Base-by-base conservation (phyloP, 1,140 invertebrate species). In the Phortica variegata region DNA sequence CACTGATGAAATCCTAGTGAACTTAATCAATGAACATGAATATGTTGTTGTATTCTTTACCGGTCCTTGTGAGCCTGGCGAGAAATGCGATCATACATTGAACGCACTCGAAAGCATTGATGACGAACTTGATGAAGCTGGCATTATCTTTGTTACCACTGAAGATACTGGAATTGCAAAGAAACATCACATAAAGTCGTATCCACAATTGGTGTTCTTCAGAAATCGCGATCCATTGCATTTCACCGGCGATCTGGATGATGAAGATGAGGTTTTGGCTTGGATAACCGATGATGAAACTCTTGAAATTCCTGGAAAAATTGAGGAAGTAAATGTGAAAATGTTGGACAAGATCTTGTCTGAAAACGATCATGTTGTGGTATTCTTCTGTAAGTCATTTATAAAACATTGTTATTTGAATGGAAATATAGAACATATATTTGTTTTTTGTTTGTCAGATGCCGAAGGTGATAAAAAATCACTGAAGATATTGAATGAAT, bases 31-130 rank as follows among this genome's bases (percentile, higher is more conserved):
- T 54, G 89, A 93, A 61, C 89, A 94, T 66, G 91, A 94, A 83
- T 95, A 95, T 75, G 91, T 96, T 12, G 91, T 93, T 16, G 92
- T 94, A 16, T 93, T 93, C 69, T 95, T 95, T 77, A 95, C 91
- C 77, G 90, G 91, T 20, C 86, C 86, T 39, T 95, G 91, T 65
- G 89, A 93, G 58, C 88, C 91, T 49, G 90, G 89, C 9, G 86
- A 93, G 61, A 80, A 88, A 60, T 95, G 91, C 60, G 89, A 92
- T 54, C 84, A 86, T 51, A 89, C 93, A 44, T 77, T 95, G 12
- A 84, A 89, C 10, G 90, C 93, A 72, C 77, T 96, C 32, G 93
- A 96, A 72, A 92, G 93, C 56, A 93, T 95, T 56, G 93, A 97
- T 63, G 93, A 95, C 74, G 92, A 95, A 73, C 77, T 94, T 2